Base-by-base conservation (phyloP, 2,113 vertebrate species). In the Gyps fulvus region DNA sequence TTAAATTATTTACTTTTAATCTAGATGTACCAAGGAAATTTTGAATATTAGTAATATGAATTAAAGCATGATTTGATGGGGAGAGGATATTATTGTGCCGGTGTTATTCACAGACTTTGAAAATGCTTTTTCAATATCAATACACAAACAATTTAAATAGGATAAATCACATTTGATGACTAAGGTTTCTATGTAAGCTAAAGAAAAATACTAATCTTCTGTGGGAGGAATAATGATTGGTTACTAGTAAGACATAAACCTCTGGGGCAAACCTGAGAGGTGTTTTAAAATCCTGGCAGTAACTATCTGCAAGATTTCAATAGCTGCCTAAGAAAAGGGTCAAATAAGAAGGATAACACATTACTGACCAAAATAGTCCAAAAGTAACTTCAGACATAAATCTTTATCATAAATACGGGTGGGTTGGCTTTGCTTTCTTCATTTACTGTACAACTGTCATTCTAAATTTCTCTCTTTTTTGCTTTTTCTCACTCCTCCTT, bases 191-290 rank as follows among this genome's bases (percentile, higher is more conserved):
- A n/a, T 42, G 31, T 36, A 88, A 87, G 11, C 8, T 58, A 58
- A 93, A 92, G 61, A 90, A 96, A 90, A 93, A 88, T 34, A 74
- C 27, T 95, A 26, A 86, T 78, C n/a, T 94, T 79, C 71, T 63
- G 18, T 86, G 38, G 27, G n/a, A 95, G 71, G 40, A 93, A 86
- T 88, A 86, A 90, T 61, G 17, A 67, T 26, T 77, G n/a, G 59
- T 87, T 96, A 72, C 38, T 47, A 42, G 19, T 32, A 70, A 67
- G 47, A 72, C 16, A 76, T 8, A 84, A 76, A 76, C 13, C 29
- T 63, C 40, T 55, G 23, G 23, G 38, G 84, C 14, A 96, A 87
- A 78, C 14, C 16, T 61, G 16, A 82, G 38, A 89, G 31, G 50
- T 26, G 6, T 84, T 71, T 70, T 84, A 71, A 84, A 93, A 82